Conservation (phyloP, 2,888 invertebrate species). For the Tenthredo amoena region DNA sequence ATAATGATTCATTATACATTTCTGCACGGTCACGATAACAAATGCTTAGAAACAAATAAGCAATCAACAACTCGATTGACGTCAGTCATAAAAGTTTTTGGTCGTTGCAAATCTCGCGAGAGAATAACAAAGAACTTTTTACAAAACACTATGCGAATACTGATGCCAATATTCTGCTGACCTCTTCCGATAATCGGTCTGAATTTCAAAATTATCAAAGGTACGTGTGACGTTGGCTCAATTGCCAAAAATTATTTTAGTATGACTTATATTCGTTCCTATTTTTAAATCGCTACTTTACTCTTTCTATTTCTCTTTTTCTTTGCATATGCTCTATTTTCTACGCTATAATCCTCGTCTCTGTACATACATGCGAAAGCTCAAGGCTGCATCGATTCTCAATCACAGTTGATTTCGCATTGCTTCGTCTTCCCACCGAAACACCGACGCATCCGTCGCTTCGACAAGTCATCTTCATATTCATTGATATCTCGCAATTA, state of each 20-base stretch:
- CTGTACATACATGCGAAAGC: not conserved
- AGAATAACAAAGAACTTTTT: not conserved
- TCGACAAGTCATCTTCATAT: not conserved
- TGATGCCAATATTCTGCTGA: not conserved
- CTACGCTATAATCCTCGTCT: not conserved
- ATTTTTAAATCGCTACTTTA: conserved; percentile 44
- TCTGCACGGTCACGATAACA: not conserved
- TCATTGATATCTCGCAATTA: not conserved
- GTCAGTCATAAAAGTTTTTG: not conserved
- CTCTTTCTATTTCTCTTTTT: not conserved
- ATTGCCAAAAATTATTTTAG: conserved; percentile 48
- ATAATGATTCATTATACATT: not conserved
- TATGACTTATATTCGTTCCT: conserved; percentile 31
- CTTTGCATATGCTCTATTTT: not conserved
- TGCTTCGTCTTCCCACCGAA: not conserved
- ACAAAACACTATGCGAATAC: not conserved
- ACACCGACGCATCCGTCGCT: not conserved
- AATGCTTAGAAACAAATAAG: not conserved
- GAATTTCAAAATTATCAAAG: conserved; percentile 8
- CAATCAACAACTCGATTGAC: not conserved
- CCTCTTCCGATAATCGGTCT: not conserved
- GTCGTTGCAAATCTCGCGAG: not conserved
- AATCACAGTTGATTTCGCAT: not conserved
- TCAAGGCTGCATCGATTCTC: not conserved
- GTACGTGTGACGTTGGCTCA: conserved; percentile 38